Evolutionary conservation across 1,140 invertebrate species (phyloP), one percentile per base, ranked within the genome.

Genomic region (Subanguina moxae): DNA sequence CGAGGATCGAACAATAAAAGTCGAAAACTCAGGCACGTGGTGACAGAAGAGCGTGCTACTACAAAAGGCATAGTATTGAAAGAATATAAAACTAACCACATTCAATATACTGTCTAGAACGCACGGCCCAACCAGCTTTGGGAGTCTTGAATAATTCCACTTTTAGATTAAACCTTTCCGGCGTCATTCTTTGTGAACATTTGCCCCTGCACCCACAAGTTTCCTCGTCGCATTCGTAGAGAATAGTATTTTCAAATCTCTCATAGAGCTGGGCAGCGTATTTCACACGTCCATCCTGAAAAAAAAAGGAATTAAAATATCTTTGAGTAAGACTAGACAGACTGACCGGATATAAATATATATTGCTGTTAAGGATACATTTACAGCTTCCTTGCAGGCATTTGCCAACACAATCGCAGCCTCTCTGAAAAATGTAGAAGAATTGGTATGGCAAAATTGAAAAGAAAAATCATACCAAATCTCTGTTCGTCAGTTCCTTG

Each of bases 91-190:
- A 64, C 32, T 43, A 19, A 71, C 69, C 69, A 15, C 46, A 27
- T 57, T 71, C 68, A 62, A 71, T 71, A 19, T n/a, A 73, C 58
- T 71, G 69, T 0, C 56, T 48, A n/a, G 67, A 71, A 38, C 70
- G 67, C 27, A 71, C 69, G 19, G 52, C 69, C 42, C 45, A 71
- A 11, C 69, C 69, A 9, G 69, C 67, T 9, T 74, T 43, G 9
- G 57, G 43, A 21, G 69, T 71, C 19, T 65, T 71, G 52, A 71
- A 71, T 0, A 71, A 57, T 45, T 71, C 69, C 15, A 59, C 58
- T 15, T 62, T 30, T 19, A 71, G 28, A 30, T 73, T 64, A 38
- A 71, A 71, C 61, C 15, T 52, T 62, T 48, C 27, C 11, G 69
- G 69, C 17, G 67, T 69, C 21, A 71, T 38, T 42, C 69, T 70